Conservation (phyloP, 2,113 vertebrate genomes). For the Semicossyphus pulcher region DNA sequence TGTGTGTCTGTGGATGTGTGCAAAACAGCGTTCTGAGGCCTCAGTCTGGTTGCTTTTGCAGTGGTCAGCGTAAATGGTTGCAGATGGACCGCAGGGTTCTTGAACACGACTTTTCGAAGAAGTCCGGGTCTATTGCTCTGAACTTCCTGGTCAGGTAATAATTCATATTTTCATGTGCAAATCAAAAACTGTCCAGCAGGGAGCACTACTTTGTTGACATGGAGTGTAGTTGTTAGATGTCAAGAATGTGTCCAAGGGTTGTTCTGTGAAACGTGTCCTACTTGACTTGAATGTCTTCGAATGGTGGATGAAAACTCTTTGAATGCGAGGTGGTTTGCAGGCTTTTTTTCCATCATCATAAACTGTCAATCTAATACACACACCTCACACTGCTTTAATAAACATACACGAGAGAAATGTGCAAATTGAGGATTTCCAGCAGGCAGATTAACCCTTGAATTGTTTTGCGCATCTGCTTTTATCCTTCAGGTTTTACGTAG, state of each 20-base stretch:
- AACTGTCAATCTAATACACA: neutral
- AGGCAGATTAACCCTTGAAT: neutral
- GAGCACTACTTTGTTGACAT: constrained; percentile 36
- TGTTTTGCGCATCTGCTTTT: constrained; percentile 24
- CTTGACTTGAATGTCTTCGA: no score
- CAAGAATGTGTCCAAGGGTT: neutral
- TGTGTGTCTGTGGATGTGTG: neutral
- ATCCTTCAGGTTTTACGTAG: constrained; percentile 93
- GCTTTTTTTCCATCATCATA: neutral
- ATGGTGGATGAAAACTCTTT: neutral
- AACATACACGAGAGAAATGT: neutral
- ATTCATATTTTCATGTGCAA: constrained; percentile 2
- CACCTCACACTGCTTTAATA: neutral
- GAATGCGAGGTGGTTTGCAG: neutral
- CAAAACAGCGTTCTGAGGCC: constrained; percentile 4
- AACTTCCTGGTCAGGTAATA: constrained; percentile 96
- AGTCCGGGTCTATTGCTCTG: constrained; percentile 90
- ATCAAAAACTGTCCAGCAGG: constrained; percentile 57
- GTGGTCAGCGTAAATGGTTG: constrained; percentile 97
- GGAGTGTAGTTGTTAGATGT: neutral
- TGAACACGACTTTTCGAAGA: constrained; percentile 98
- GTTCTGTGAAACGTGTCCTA: no score
- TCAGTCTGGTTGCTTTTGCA: constrained; percentile 71
- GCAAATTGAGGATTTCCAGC: neutral
- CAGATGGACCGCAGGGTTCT: constrained; percentile 97